phyloP scores from a whole-genome alignment of 2,888 invertebrate species.

The Endomychus coccineus region DNA sequence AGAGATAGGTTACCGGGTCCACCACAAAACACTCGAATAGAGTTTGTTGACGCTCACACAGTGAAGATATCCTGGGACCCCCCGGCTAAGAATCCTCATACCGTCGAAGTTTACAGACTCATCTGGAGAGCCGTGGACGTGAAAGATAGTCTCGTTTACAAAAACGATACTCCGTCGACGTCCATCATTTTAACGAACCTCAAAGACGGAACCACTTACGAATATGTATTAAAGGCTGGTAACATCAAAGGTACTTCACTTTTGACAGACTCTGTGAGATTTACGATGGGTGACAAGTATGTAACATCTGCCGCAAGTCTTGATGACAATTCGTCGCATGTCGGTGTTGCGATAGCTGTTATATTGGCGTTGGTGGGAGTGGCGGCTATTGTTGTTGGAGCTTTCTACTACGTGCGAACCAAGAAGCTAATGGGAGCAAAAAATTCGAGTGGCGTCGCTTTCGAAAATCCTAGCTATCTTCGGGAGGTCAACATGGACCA shows the following conservation, averaged over 20 bases:
- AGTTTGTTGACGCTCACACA: constrained; percentile 51
- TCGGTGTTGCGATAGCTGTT: constrained; percentile 58
- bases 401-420: constrained; percentile 56
- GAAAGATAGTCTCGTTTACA: constrained; percentile 44
- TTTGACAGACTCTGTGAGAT: constrained; percentile 64
- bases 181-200: constrained; percentile 63
- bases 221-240: constrained; percentile 75
- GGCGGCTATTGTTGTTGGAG: constrained; percentile 54
- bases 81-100: constrained; percentile 73
- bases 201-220: constrained; percentile 66
- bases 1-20: constrained; percentile 72
- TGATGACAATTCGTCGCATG: constrained; percentile 47
- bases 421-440: constrained; percentile 58
- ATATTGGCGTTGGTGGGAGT: constrained; percentile 56
- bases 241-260: constrained; percentile 71
- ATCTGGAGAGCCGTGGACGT: constrained; percentile 67
- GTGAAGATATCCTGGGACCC: constrained; percentile 66
- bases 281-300: constrained; percentile 68
- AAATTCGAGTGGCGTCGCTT: constrained; percentile 69
- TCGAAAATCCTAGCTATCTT: constrained; percentile 78
- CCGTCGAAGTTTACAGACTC: constrained; percentile 75
- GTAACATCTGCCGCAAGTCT: constrained; percentile 60
- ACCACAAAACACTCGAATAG: constrained; percentile 58
- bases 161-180: constrained; percentile 66
- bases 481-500: constrained; percentile 70